These are phyloP conservation scores for Platalea minor DNA, from an alignment of 2,797 vertebrate species.

Conservation along the genomic window DNA sequence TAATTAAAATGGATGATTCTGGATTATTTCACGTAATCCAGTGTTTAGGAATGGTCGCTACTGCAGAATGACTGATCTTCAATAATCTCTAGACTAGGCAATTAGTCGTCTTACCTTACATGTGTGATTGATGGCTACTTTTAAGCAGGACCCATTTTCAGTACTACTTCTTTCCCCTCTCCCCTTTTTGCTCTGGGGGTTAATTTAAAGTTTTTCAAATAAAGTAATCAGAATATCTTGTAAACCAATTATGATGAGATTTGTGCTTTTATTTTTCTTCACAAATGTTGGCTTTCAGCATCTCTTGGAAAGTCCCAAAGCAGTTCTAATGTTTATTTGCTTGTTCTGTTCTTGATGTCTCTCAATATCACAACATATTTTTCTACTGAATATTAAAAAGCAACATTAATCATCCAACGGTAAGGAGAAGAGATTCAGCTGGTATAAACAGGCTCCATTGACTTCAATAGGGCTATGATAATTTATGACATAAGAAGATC, in stretches of 20 bases:
- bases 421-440: conserved; percentile 1
- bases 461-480: neutral
- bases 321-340: neutral
- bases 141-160: neutral
- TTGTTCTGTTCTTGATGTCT: neutral
- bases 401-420: neutral
- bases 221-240: neutral
- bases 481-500: conserved; percentile 11
- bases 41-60: neutral
- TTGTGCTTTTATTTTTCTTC: neutral
- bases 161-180: neutral
- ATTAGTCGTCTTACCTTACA: neutral
- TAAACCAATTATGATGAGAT: neutral
- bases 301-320: neutral
- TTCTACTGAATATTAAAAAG: conserved; percentile 26
- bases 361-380: neutral
- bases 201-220: neutral
- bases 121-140: neutral
- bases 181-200: neutral
- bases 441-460: neutral
- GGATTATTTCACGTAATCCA: conserved; percentile 30
- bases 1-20: conserved; percentile 20
- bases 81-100: conserved; percentile 10
- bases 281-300: neutral
- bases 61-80: conserved; percentile 26